Conservation (phyloP, 1,140 invertebrate species). For the Asbolus verrucosus region DNA sequence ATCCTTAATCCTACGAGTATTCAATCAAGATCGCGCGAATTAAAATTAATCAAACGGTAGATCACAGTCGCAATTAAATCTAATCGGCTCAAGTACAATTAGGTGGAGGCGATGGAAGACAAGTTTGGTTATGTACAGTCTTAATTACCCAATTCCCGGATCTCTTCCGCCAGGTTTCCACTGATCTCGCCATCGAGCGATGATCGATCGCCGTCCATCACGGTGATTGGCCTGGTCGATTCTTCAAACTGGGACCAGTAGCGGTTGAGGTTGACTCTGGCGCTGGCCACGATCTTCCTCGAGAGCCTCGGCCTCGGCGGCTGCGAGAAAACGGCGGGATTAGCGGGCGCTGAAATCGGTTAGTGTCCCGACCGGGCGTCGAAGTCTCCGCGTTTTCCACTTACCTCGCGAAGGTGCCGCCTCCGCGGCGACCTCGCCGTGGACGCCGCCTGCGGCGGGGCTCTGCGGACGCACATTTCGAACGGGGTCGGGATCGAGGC, state of each 20-base stretch:
- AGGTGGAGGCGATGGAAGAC: slow-evolving; percentile 27
- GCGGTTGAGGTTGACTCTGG: slow-evolving; percentile 70
- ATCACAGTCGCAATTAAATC: neutral
- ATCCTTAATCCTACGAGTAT: neutral
- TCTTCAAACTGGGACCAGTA: slow-evolving; percentile 71
- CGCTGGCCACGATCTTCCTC: slow-evolving; percentile 66
- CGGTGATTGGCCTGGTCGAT: slow-evolving; percentile 64
- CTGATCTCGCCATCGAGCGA: slow-evolving; percentile 66
- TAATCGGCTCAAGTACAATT: neutral
- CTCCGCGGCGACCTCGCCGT: slow-evolving; percentile 53
- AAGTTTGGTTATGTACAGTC: slow-evolving; percentile 29
- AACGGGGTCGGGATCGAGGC: too few species aligned
- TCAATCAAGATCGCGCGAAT: slow-evolving; percentile 1
- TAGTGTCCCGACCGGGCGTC: neutral
- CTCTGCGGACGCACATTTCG: slow-evolving; percentile 55
- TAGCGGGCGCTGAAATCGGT: slow-evolving; percentile 13
- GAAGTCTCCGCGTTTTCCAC: neutral
- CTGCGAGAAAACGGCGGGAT: slow-evolving; percentile 57
- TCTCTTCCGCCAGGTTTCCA: slow-evolving; percentile 70
- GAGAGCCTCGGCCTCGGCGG: slow-evolving; percentile 67
- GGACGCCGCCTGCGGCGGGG: slow-evolving; percentile 8
- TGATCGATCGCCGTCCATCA: slow-evolving; percentile 64
- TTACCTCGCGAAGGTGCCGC: slow-evolving; percentile 53
- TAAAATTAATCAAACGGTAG: slow-evolving; percentile 1
- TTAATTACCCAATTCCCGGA: slow-evolving; percentile 63